phyloP scores from a whole-genome alignment of 2,113 vertebrate species.

The Ardeotis arabs region DNA sequence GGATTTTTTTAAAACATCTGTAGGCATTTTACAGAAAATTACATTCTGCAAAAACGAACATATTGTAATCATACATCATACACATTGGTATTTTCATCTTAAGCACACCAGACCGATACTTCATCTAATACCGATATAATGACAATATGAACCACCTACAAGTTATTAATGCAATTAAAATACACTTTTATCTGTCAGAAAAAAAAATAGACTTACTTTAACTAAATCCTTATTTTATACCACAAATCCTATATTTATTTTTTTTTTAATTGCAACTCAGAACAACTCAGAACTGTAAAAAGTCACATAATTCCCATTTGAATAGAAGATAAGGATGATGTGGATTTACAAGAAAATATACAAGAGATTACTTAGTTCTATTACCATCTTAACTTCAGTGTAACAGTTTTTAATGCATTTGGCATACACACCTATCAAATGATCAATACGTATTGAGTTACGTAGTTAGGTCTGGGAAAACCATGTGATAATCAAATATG shows the following conservation, averaged over 20 bases:
- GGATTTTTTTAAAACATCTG: conserved; percentile 41
- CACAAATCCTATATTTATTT: background rate
- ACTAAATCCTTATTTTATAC: background rate
- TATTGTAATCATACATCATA: conserved; percentile 5
- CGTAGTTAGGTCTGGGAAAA: background rate
- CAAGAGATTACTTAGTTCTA: background rate
- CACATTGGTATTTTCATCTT: background rate
- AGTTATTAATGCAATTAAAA: conserved; percentile 2
- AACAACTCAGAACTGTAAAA: background rate
- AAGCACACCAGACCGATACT: background rate
- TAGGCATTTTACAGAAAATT: conserved; percentile 37
- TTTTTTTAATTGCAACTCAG: background rate
- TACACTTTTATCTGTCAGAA: background rate
- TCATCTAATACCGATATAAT: background rate
- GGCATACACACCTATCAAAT: background rate
- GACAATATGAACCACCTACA: background rate
- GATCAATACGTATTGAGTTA: conserved; percentile 1
- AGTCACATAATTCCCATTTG: background rate
- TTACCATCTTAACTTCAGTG: background rate
- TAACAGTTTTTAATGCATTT: background rate
- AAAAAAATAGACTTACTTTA: background rate
- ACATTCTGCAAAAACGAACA: background rate
- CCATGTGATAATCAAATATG: background rate
- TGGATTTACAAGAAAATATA: background rate
- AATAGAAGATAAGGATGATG: background rate